Conservation (phyloP, 2,797 vertebrate species). For the Rhabdophis nuchalis region DNA sequence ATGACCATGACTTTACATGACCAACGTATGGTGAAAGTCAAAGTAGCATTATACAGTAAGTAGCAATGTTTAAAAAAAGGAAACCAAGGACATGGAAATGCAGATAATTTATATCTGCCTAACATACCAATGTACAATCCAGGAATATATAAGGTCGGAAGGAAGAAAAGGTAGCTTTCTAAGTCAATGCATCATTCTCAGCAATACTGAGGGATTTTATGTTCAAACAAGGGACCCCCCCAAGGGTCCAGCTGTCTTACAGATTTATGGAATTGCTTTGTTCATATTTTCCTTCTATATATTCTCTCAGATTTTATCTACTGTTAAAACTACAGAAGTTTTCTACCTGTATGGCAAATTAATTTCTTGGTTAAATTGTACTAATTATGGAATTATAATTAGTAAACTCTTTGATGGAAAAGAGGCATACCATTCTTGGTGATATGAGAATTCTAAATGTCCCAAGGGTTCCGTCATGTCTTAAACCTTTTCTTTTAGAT, state of each 20-base stretch:
- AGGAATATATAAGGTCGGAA: neutral
- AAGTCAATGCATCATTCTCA: neutral
- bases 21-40: slow-evolving; percentile 26
- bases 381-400: neutral
- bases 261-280: neutral
- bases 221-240: neutral
- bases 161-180: neutral
- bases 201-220: neutral
- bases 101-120: neutral
- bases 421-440: neutral
- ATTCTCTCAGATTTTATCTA: neutral
- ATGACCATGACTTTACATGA: neutral
- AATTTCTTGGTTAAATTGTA: neutral
- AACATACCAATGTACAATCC: neutral
- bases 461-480: neutral
- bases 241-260: neutral
- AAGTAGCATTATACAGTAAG: slow-evolving; percentile 34
- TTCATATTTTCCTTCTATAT: neutral
- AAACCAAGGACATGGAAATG: neutral
- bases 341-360: neutral
- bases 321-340: neutral
- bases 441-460: neutral
- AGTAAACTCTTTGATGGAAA: neutral
- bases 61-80: slow-evolving; percentile 21
- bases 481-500: neutral